Evolutionary conservation across 1,140 invertebrate genomes (phyloP).

Genomic region (Leptinotarsa texana): DNA sequence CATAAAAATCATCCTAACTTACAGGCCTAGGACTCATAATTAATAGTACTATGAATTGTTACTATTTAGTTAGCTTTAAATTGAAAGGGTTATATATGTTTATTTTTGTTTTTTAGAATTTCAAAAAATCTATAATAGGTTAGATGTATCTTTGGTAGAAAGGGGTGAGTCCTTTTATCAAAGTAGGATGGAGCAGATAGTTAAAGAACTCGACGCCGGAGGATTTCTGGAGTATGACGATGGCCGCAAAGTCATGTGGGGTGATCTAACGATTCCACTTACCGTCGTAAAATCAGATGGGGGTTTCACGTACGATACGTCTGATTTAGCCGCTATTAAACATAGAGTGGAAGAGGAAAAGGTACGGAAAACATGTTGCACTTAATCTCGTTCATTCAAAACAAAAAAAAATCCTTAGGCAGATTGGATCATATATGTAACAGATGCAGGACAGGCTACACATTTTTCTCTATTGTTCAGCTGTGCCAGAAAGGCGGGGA

Average conservation of each 20-base stretch:
- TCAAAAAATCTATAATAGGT: slow-evolving; percentile 77
- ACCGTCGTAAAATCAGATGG: slow-evolving; percentile 98
- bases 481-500: slow-evolving; percentile 73
- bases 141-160: slow-evolving; percentile 77
- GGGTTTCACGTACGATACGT: slow-evolving; percentile 98
- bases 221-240: slow-evolving; percentile 85
- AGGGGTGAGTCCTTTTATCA: slow-evolving; percentile 99
- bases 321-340: slow-evolving; percentile 91
- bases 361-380: background rate
- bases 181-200: slow-evolving; percentile 81
- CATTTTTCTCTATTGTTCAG: slow-evolving; percentile 81
- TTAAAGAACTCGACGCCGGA: slow-evolving; percentile 77
- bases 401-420: slow-evolving; percentile 48
- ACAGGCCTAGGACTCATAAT: no score
- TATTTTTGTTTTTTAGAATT: slow-evolving; percentile 69
- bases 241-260: slow-evolving; percentile 93
- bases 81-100: no score
- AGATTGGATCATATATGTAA: slow-evolving; percentile 94
- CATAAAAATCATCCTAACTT: no score
- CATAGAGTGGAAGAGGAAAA: slow-evolving; percentile 89
- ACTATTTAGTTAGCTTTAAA: background rate
- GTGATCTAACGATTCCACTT: slow-evolving; percentile 74
- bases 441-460: slow-evolving; percentile 88
- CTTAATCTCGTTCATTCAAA: no score
- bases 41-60: background rate